These are phyloP conservation scores for Otis tarda DNA, from an alignment of 2,113 vertebrate species.

Conservation along the genomic window DNA sequence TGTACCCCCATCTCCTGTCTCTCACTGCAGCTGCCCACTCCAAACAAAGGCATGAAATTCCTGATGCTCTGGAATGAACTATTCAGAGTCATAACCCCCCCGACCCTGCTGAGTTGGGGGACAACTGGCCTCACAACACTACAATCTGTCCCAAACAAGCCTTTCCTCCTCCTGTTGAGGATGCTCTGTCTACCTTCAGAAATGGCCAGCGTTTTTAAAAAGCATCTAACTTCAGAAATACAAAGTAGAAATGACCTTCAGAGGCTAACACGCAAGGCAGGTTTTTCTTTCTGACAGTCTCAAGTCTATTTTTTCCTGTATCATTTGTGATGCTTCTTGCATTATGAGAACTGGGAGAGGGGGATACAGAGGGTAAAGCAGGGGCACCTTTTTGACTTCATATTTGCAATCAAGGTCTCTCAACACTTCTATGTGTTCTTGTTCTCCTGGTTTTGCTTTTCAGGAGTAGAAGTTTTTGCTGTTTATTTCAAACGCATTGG, in stretches of 20 bases:
- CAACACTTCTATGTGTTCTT: background rate
- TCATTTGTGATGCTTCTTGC: background rate
- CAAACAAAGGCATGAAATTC: background rate
- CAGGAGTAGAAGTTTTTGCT: background rate
- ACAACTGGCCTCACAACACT: background rate
- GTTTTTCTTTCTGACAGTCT: background rate
- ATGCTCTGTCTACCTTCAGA: background rate
- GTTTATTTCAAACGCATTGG: background rate
- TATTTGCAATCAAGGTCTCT: background rate
- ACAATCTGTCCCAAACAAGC: background rate
- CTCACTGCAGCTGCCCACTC: background rate
- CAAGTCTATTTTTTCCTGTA: background rate
- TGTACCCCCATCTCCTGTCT: background rate
- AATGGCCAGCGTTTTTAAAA: background rate
- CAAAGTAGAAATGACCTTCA: fast-evolving
- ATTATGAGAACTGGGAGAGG: background rate
- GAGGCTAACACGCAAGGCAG: background rate
- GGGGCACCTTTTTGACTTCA: background rate
- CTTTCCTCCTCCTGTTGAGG: background rate
- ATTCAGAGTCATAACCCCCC: background rate
- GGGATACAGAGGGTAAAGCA: background rate
- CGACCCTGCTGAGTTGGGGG: background rate
- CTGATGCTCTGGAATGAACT: background rate
- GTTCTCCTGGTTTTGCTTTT: background rate
- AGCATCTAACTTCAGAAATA: background rate